Base-by-base conservation (phyloP, 2,113 vertebrate species). In the Lutjanus erythropterus region DNA sequence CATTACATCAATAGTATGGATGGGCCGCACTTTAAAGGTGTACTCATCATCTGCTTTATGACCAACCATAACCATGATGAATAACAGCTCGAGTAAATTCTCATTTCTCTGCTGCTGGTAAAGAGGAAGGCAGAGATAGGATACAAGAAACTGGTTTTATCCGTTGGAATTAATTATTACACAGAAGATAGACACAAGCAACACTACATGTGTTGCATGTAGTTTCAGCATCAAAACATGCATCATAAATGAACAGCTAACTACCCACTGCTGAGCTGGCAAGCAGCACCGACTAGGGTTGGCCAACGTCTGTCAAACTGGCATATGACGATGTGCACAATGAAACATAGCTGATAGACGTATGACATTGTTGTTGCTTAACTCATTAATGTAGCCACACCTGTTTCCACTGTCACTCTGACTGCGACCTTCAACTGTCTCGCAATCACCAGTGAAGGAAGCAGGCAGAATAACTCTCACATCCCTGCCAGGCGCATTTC, bases 1-100 rank as follows among this genome's bases (percentile, higher is more conserved):
- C 84, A 92, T 93, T 90, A 92, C 90, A 92, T 94, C 90, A 89
- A 88, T 81, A 87, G 80, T 61, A 87, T 71, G 49, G 81, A 90
- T 82, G 82, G 66, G 64, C 61, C 25, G 18, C 76, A 80, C 81
- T 84, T 90, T 85, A 85, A 91, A 82, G 68, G 64, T 76, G 76
- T 88, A 85, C 81, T 87, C 87, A 89, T 88, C 68, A 80, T 77
- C 83, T 29, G 46, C 70, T 93, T 93, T 91, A 94, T 80, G 86
- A 78, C 78, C 58, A 16, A 33, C 88, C 75, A 91, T 92, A 91
- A 91, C 86, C 58, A 42, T 27, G 2, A 86, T 85, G 62, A 89
- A 76, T 74, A 86, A 83, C 69, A 77, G 73, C 74, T 73, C 47
- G 19, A 67, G 25, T 82, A 74, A 78, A 86, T 69, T 86, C 73